phyloP scores from a whole-genome alignment of 2,113 vertebrate genomes.

The Megaceryle maxima region DNA sequence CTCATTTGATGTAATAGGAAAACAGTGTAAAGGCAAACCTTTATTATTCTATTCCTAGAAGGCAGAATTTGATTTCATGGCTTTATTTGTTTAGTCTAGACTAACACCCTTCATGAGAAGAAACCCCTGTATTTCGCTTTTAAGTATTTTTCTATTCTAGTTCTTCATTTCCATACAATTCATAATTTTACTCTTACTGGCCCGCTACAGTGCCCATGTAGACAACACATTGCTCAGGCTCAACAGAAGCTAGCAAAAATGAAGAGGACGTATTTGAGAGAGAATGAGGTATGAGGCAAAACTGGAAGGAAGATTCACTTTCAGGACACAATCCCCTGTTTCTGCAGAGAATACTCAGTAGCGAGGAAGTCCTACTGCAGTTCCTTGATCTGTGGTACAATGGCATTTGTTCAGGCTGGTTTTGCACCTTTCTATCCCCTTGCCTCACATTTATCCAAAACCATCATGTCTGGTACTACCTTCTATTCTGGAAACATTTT shows the following conservation, averaged over 20 bases:
- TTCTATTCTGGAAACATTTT: background rate
- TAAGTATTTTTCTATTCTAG: background rate
- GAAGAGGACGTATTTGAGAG: background rate
- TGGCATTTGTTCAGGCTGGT: background rate
- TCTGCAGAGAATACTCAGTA: background rate
- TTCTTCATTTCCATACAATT: background rate
- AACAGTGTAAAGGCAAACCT: background rate
- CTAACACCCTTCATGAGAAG: background rate
- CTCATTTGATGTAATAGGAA: background rate
- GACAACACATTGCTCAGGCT: slow-evolving; percentile 3
- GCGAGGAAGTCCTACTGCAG: background rate
- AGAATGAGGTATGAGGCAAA: background rate
- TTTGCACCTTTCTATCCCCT: background rate
- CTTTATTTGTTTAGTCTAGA: background rate
- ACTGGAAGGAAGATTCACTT: background rate
- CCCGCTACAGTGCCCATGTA: background rate
- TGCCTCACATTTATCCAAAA: background rate
- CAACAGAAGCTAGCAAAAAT: slow-evolving; percentile 29
- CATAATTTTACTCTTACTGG: background rate
- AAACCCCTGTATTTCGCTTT: background rate
- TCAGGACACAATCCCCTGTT: background rate
- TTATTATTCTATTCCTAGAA: background rate
- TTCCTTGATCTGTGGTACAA: background rate
- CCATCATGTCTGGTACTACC: background rate
- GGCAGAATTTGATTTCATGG: background rate